Evolutionary conservation across 2,797 vertebrate genomes (phyloP).

Genomic region (Aythya fuligula): DNA sequence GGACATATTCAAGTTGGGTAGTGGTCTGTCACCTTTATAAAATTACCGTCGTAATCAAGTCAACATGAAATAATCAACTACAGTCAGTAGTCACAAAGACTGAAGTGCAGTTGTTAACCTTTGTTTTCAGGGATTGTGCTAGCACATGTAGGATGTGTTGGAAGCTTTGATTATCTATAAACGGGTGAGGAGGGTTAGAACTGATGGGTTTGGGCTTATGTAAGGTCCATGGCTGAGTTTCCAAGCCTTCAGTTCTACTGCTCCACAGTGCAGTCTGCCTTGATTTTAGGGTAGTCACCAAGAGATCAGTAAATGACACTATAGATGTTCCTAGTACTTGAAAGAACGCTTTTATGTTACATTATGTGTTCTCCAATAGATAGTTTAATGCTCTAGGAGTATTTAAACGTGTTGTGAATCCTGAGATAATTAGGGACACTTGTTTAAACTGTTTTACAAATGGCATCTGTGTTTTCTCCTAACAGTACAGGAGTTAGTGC

Average conservation of each 20-base stretch:
- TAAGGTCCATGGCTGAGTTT: not conserved
- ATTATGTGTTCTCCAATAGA: not conserved
- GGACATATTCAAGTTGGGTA: not conserved
- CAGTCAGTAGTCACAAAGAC: not conserved
- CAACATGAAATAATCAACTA: not conserved
- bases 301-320: slow-evolving; percentile 24
- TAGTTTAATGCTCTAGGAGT: slow-evolving; percentile 13
- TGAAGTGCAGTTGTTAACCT: slow-evolving; percentile 6
- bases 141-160: not conserved
- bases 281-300: not conserved
- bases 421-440: slow-evolving; percentile 32
- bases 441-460: slow-evolving; percentile 14
- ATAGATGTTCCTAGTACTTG: not conserved
- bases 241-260: not conserved
- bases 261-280: not conserved
- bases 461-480: slow-evolving; percentile 33
- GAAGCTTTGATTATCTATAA: not conserved
- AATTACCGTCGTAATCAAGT: not conserved
- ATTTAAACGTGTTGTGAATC: slow-evolving; percentile 51
- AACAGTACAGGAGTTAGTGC: not conserved
- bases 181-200: not conserved
- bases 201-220: not conserved
- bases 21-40: not conserved
- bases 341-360: slow-evolving; percentile 7
- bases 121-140: not conserved